Conservation (phyloP, 2,113 vertebrate species). For the Bothrops jararaca region DNA sequence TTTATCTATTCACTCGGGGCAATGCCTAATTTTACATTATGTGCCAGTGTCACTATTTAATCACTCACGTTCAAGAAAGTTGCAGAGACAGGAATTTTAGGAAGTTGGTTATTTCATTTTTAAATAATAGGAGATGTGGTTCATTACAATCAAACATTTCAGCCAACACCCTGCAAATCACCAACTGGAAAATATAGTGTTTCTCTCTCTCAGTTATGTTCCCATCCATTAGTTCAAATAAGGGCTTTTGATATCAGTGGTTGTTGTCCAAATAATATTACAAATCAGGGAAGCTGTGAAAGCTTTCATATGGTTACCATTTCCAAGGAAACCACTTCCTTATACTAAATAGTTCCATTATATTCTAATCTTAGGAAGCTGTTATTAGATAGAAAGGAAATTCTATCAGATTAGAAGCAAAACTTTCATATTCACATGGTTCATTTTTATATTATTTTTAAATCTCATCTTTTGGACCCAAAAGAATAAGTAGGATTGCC, state of each 20-base stretch:
- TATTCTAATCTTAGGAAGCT: neutral
- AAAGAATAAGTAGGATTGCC: neutral
- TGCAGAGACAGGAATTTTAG: neutral
- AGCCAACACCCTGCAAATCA: conserved; percentile 42
- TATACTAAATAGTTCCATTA: conserved; percentile 24
- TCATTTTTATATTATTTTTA: neutral
- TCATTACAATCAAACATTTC: neutral
- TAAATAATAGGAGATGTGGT: neutral
- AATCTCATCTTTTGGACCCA: neutral
- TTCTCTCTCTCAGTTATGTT: neutral
- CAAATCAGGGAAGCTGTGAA: conserved; percentile 8
- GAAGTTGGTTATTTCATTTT: neutral
- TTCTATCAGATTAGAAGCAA: neutral
- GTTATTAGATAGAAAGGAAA: conserved; percentile 24
- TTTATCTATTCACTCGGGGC: neutral
- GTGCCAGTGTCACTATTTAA: neutral
- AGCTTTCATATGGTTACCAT: conserved; percentile 44
- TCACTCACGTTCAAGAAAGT: neutral
- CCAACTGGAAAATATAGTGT: conserved; percentile 13
- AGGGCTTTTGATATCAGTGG: conserved; percentile 32
- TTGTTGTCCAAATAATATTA: conserved; percentile 31
- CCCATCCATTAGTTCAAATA: conserved; percentile 6
- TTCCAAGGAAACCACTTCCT: conserved; percentile 57
- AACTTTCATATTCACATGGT: neutral
- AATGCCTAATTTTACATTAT: neutral